Evolutionary conservation across 2,888 invertebrate species (phyloP), one percentile per base, ranked within the genome.

Genomic region (Baccha elongata): DNA sequence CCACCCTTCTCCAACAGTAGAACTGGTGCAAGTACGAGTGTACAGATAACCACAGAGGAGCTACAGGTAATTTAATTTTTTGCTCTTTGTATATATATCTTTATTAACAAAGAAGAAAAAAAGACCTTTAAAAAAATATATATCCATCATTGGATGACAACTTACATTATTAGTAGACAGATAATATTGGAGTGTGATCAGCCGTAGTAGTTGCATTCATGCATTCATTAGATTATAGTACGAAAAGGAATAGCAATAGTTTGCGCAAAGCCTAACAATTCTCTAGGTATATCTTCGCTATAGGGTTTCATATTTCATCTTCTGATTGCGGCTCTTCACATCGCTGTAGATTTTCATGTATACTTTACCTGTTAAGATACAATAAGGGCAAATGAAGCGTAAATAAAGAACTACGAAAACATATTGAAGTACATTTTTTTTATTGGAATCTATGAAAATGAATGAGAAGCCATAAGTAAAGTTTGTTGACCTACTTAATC

Each of bases 41-140:
- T 90, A 84, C 93, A 91, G 93, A 94, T 88, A 86, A 91, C 91
- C 68, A 94, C 95, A 55, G 94, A 94, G 86, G 95, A 95, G 89
- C 93, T 95, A 89, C 94, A 95, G 93, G 95, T 95, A 92, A 87
- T 46, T 29, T 23, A 17, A 23, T 44, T 53, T 11, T 15, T 29
- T 23, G 10, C n/a, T 32, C 15, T 13, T n/a, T 19, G 17, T 44
- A 44, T 11, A 3, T 1, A 15, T 10, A 17, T 4, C 19, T 19
- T 53, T 35, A 21, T 21, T 35, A 8, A 35, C n/a, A n/a, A n/a
- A 53, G 19, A 53, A 15, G 2, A 40, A 1, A 58, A 15, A 32
- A 21, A 32, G n/a, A n/a, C n/a, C n/a, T n/a, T 26, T 7, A 32
- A 32, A 3, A 8, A 32, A 32, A 32, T 32, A 7, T 32, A 32